Percentiles rank a stretch among this genome's conserved stretches.
Evolutionary conservation across 2,888 invertebrate species (phyloP).

Genomic region (Melieria omissa): DNA sequence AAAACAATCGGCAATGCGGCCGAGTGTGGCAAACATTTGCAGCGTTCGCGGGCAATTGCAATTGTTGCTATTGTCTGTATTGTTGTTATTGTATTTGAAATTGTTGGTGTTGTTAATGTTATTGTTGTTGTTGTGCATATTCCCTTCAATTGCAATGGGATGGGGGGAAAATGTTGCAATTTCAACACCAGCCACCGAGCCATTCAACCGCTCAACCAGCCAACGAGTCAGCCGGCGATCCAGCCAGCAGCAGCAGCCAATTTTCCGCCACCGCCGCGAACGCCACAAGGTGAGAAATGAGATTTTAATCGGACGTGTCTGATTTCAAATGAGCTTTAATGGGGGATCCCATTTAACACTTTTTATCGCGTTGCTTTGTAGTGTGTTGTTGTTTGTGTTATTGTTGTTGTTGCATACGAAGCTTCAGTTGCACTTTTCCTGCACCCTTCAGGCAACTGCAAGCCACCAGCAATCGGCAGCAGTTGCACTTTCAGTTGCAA

Average conservation of each 20-base stretch:
- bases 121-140: too few species aligned
- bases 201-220: constrained; percentile 6
- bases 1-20: constrained; percentile 15
- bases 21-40: constrained; percentile 13
- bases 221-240: not conserved
- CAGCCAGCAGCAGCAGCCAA: constrained; percentile 33
- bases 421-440: too few species aligned
- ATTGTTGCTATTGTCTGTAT: too few species aligned
- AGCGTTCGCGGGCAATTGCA: too few species aligned
- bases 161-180: not conserved
- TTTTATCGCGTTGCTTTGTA: constrained; percentile 31
- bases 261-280: constrained; percentile 41
- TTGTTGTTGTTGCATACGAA: constrained; percentile 5
- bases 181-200: constrained; percentile 21
- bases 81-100: too few species aligned
- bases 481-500: too few species aligned
- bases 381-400: constrained; percentile 22
- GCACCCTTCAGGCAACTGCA: too few species aligned
- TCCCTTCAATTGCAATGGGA: too few species aligned
- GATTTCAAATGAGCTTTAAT: constrained; percentile 68
- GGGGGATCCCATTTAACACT: constrained; percentile 64
- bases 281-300: constrained; percentile 66
- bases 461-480: too few species aligned
- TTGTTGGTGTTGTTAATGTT: too few species aligned
- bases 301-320: constrained; percentile 68